Percentiles rank a stretch among this genome's conserved stretches.
Conservation (phyloP, 64 coral and sea anemone species). For the Stichodactyla helianthus region DNA sequence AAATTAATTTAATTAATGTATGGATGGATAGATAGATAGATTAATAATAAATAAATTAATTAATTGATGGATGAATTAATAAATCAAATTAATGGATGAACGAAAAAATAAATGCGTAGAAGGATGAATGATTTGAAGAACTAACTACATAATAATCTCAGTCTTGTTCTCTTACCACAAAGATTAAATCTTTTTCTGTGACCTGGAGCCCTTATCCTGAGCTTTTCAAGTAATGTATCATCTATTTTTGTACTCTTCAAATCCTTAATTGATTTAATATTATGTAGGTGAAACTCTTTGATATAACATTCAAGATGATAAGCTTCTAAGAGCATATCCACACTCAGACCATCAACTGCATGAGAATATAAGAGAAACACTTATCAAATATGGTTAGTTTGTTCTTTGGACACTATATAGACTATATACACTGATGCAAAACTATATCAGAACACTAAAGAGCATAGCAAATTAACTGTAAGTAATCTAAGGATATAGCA, state of each 20-base stretch:
- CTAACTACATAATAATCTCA: too few relatives aligned
- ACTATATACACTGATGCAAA: too few relatives aligned
- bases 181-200: conserved; percentile 25
- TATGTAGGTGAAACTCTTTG: background rate
- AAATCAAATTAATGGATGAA: too few relatives aligned
- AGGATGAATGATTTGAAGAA: too few relatives aligned
- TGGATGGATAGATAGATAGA: too few relatives aligned
- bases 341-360: conserved; percentile 12
- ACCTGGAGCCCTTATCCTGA: conserved; percentile 21
- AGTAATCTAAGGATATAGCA: background rate
- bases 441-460: background rate
- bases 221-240: background rate
- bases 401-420: too few relatives aligned
- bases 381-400: too few relatives aligned
- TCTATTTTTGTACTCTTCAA: background rate
- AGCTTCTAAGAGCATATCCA: background rate
- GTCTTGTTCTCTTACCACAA: conserved; percentile 2
- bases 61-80: too few relatives aligned
- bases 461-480: background rate
- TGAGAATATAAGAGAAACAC: background rate
- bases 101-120: too few relatives aligned
- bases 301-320: background rate
- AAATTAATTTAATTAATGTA: too few relatives aligned
- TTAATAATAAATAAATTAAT: too few relatives aligned
- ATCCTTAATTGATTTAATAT: background rate